phyloP scores from a whole-genome alignment of 2,888 invertebrate species.

The Zaprionus obscuricornis region DNA sequence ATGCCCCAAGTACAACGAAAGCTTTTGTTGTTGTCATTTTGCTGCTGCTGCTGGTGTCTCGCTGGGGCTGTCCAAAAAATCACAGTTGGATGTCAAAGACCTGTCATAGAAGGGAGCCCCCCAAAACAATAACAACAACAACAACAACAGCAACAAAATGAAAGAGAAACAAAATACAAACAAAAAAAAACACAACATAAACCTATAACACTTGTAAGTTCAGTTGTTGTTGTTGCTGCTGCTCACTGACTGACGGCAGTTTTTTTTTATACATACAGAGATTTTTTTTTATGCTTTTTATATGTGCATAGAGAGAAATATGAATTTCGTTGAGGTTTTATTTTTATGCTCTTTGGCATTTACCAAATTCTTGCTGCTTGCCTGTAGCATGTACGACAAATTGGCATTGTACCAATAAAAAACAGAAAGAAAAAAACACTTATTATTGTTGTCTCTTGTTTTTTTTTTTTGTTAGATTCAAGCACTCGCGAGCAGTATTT shows the following conservation, averaged over 20 bases:
- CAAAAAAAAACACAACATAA: slow-evolving; percentile 15
- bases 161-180: neutral
- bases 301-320: slow-evolving; percentile 34
- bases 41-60: slow-evolving; percentile 18
- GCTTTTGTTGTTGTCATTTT: too few species aligned
- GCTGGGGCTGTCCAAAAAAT: slow-evolving; percentile 51
- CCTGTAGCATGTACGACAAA: slow-evolving; percentile 49
- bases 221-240: slow-evolving; percentile 25
- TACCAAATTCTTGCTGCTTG: slow-evolving; percentile 38
- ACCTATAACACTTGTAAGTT: slow-evolving; percentile 50
- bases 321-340: slow-evolving; percentile 26
- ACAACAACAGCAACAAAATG: too few species aligned
- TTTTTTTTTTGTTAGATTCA: neutral
- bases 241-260: slow-evolving; percentile 23
- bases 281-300: too few species aligned
- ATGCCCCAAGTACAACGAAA: slow-evolving; percentile 17
- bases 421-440: too few species aligned
- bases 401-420: slow-evolving; percentile 40
- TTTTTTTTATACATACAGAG: slow-evolving; percentile 6
- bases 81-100: slow-evolving; percentile 64
- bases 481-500: neutral
- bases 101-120: slow-evolving; percentile 45
- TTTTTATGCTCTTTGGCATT: slow-evolving; percentile 34
- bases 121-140: too few species aligned
- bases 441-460: neutral